These are phyloP conservation scores for Paelopatides confundens DNA, from an alignment of 53 echinoderm and acorn worm species.

Conservation along the genomic window DNA sequence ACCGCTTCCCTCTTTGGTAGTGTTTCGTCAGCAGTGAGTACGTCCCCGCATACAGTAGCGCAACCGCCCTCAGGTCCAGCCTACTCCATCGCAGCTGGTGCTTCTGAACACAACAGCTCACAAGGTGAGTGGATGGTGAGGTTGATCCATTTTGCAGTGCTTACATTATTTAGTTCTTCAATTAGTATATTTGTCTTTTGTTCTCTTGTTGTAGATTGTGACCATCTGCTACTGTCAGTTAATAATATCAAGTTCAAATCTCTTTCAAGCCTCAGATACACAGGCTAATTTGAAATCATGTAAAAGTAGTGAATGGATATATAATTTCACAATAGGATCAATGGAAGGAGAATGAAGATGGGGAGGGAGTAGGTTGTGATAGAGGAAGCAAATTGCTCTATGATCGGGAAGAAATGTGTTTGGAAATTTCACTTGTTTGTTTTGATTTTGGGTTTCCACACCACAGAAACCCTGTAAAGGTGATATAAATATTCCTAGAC, in stretches of 20 bases:
- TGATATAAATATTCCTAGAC: no score
- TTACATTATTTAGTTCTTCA: neutral
- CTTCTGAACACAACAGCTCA: slow-evolving; percentile 82
- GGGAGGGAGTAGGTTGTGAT: neutral
- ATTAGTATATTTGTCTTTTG: neutral
- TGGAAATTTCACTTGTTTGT: no score
- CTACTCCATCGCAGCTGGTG: slow-evolving; percentile 96
- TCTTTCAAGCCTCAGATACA: neutral
- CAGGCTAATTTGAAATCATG: neutral
- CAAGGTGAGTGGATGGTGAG: slow-evolving; percentile 66
- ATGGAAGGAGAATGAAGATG: neutral
- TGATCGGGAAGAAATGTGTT: no score
- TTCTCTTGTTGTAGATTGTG: neutral
- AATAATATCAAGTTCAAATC: neutral
- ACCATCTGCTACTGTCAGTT: neutral
- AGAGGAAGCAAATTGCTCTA: neutral
- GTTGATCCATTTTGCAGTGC: neutral
- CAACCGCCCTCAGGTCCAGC: slow-evolving; percentile 97
- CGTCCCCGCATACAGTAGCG: slow-evolving; percentile 95
- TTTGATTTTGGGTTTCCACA: no score
- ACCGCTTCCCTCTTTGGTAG: slow-evolving; percentile 48
- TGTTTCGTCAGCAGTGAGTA: slow-evolving; percentile 71
- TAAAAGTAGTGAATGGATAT: neutral
- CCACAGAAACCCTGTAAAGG: no score
- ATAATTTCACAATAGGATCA: no score